Evolutionary conservation across 2,113 vertebrate genomes (phyloP).

Genomic region (Forbesichthys agassizii): DNA sequence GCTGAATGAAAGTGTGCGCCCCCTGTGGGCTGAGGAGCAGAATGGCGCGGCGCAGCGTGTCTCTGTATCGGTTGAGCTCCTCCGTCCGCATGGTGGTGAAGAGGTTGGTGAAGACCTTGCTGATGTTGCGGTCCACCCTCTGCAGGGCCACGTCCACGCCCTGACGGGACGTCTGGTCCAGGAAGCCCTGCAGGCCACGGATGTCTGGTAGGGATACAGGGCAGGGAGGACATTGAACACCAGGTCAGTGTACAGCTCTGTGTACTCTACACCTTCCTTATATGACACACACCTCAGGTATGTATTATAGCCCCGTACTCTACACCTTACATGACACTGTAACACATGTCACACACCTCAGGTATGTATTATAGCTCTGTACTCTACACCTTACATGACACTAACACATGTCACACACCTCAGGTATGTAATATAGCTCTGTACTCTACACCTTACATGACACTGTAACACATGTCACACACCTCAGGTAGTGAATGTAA

Average conservation of each 20-base stretch:
- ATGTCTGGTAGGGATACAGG: slow-evolving; percentile 79
- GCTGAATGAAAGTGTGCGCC: slow-evolving; percentile 92
- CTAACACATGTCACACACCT: too few relatives aligned
- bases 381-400: too few relatives aligned
- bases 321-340: too few relatives aligned
- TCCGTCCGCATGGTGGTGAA: slow-evolving; percentile 96
- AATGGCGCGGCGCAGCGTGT: slow-evolving; percentile 90
- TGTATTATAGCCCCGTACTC: too few relatives aligned
- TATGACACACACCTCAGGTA: too few relatives aligned
- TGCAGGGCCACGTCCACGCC: slow-evolving; percentile 94
- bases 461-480: too few relatives aligned
- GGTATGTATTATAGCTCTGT: too few relatives aligned
- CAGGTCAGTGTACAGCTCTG: not conserved
- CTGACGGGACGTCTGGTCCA: slow-evolving; percentile 91
- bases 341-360: too few relatives aligned
- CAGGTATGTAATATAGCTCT: too few relatives aligned
- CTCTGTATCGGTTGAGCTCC: slow-evolving; percentile 94
- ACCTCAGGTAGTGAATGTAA: too few relatives aligned
- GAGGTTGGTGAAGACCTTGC: slow-evolving; percentile 90
- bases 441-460: too few relatives aligned
- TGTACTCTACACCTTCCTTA: not conserved
- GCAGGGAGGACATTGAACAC: not conserved
- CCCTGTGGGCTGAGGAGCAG: slow-evolving; percentile 90
- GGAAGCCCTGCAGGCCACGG: slow-evolving; percentile 90
- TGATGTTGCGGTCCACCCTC: slow-evolving; percentile 95